Evolutionary conservation across 2,888 invertebrate species (phyloP), one percentile per base, ranked within the genome.

Genomic region (Andrena praecox): DNA sequence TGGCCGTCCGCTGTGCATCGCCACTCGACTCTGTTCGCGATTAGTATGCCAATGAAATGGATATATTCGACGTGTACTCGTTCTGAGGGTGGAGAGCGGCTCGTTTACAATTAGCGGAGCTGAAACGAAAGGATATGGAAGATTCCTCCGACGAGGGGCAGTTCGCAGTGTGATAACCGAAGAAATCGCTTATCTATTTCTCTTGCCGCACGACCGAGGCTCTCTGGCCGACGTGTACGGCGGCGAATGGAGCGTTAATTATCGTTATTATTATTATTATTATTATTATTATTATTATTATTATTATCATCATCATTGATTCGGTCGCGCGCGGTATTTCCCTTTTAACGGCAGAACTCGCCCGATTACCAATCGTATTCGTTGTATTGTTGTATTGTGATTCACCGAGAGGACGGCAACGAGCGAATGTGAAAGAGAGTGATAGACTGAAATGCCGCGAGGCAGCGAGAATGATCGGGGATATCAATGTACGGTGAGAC

Each of bases 161-260:
- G 89, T 85, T 89, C 85, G 85, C 85, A 85, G 84, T 84, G 81
- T 81, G 80, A 85, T 81, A 84, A 56, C 78, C 29, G 67, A 64
- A 35, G 70, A 81, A 76, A 63, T 67, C 33, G 62, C 48, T 78
- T 73, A 71, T 59, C 12, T 64, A 12, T 64, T 10, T 69, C 7
- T 60, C 60, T 72, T 66, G 62, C 48, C 63, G 59, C 7, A 24
- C 48, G 59, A 27, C 20, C 50, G 63, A 54, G 67, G 27, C 52
- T 68, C 60, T 48, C 56, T 33, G 56, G 33, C 48, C 33, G 27
- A 10, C 12, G 50, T 20, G 29, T 82, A 79, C 78, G 71, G 72
- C 75, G 20, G 64, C 54, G 56, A 29, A 42, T 24, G 27, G 62
- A 33, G 33, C 63, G 64, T 70, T 42, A 42, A 42, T 42, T 42